These are phyloP conservation scores for Rhinolophus sinicus DNA, from an alignment of 2,113 vertebrate genomes.

Conservation along the genomic window DNA sequence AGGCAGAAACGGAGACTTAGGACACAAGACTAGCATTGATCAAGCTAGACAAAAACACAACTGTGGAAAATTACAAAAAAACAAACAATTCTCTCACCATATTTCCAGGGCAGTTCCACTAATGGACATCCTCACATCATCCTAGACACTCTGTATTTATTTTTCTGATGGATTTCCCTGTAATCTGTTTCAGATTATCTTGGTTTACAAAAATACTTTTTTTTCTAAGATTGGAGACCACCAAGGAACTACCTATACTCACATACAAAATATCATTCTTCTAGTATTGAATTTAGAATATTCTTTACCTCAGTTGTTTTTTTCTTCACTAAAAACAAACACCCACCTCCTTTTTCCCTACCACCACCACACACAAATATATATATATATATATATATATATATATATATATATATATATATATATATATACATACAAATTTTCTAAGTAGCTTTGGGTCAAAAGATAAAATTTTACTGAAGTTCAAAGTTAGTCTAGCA, in stretches of 20 bases:
- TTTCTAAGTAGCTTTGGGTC: background rate
- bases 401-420: too few relatives aligned
- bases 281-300: background rate
- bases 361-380: too few relatives aligned
- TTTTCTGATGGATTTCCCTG: conserved; percentile 69
- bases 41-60: conserved; percentile 72
- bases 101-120: conserved; percentile 25
- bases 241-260: background rate
- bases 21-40: conserved; percentile 70
- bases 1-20: conserved; percentile 22
- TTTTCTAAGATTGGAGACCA: conserved; percentile 48
- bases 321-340: background rate
- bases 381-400: too few relatives aligned
- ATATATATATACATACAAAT: background rate
- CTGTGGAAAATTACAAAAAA: conserved; percentile 63
- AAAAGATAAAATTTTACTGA: conserved; percentile 50
- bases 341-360: background rate
- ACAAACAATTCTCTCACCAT: conserved; percentile 44
- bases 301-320: background rate
- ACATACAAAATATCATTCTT: background rate
- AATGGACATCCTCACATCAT: conserved; percentile 50
- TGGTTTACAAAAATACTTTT: conserved; percentile 70
- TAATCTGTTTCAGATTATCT: conserved; percentile 72
- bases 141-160: conserved; percentile 43
- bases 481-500: background rate